These are phyloP conservation scores for Reticulitermes speratus DNA, from an alignment of 1,140 invertebrate species.

Conservation along the genomic window DNA sequence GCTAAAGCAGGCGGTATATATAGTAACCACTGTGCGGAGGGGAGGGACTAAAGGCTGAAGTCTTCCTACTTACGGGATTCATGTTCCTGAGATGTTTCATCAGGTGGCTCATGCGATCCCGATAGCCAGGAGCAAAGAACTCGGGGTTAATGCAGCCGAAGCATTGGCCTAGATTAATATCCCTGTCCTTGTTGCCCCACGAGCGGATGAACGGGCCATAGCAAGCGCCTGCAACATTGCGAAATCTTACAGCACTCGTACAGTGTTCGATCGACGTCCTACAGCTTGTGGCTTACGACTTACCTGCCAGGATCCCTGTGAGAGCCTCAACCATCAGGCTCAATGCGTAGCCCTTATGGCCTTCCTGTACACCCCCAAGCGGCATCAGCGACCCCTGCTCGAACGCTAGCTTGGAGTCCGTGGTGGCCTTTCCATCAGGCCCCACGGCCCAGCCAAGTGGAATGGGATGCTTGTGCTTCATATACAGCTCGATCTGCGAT, in stretches of 20 bases:
- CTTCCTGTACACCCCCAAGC: constrained; percentile 76
- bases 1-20: no score
- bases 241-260: no score
- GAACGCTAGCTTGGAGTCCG: constrained; percentile 63
- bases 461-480: constrained; percentile 68
- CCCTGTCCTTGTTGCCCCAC: constrained; percentile 61
- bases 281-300: neutral
- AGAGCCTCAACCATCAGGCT: constrained; percentile 84
- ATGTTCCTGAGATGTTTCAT: constrained; percentile 55
- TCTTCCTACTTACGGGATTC: constrained; percentile 45
- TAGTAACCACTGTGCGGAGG: no score
- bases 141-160: constrained; percentile 87
- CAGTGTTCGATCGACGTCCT: no score
- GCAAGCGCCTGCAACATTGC: constrained; percentile 47
- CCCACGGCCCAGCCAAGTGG: constrained; percentile 84
- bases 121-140: constrained; percentile 78
- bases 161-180: constrained; percentile 84
- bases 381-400: constrained; percentile 69
- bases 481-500: constrained; percentile 72
- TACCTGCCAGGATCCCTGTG: constrained; percentile 69
- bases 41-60: neutral
- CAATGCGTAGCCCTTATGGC: constrained; percentile 91
- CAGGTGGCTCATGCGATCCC: constrained; percentile 62
- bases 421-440: constrained; percentile 64
- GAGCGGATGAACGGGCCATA: constrained; percentile 70